Evolutionary conservation across 2,113 vertebrate species (phyloP), one percentile per base, ranked within the genome.

Genomic region (Sterrhoptilus dennistouni): DNA sequence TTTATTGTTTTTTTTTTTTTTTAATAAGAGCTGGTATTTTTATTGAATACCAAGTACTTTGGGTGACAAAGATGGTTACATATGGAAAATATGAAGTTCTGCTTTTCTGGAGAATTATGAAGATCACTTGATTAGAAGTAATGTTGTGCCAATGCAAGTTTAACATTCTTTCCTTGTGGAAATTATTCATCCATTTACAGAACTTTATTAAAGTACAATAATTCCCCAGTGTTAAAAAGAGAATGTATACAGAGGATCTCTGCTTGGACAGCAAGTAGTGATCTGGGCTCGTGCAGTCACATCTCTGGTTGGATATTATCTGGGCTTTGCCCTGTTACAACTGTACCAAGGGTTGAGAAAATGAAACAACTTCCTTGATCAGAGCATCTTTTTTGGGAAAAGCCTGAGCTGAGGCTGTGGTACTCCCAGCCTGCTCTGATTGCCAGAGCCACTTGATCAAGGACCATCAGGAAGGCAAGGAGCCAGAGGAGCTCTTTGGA

Each of bases 1-100:
- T 38, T 38, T 38, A 11, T 11, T 38, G 11, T 38, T 38, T 38
- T 38, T 38, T 78, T 80, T 83, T 72, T 81, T n/a, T 56, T 61
- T 42, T 71, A 90, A 93, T 86, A 83, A 96, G 94, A 78, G 80
- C 65, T 68, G 60, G 88, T 94, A 86, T 94, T 95, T 94, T 92
- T 83, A 95, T 93, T 94, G 72, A 95, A 90, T 49, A 72, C 92
- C 93, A 92, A 94, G 83, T 78, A 35, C 68, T 86, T 93, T 83
- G 95, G 88, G 95, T 93, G 93, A 86, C 88, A 92, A 81, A 88
- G 85, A 93, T 40, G 64, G 90, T 56, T 89, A 78, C 23, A 14
- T 86, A 71, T 84, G 92, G 94, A 96, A 96, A 96, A 94, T 59
- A 83, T 71, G 72, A 95, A 92, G 31, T 85, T 89, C 38, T 47